Base-by-base conservation (phyloP, 2,888 invertebrate genomes). In the Philereme transversata region DNA sequence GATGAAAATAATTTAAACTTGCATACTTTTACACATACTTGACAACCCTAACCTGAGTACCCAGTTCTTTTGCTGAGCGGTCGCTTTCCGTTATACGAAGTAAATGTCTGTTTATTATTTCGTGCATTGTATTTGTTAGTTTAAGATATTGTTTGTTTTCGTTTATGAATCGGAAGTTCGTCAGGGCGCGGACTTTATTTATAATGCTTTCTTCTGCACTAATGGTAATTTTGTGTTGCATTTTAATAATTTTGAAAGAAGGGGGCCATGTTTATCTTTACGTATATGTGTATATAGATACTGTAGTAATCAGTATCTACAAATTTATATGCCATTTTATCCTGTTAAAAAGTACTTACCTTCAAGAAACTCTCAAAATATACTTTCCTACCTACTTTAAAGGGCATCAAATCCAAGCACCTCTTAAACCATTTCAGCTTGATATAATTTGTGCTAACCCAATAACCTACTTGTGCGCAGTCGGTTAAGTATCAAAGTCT, bases 401-500 rank as follows among this genome's bases (percentile, higher is more conserved):
- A 40, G 36, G 43, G 47, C 44, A 9, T 50, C 33, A 54, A 50
- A 22, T 40, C 48, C 51, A n/a, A 44, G 10, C 47, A 40, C n/a
- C 34, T 38, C 4, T 8, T 38, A 5, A 7, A 44, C 34, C 56
- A 47, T 43, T 51, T 51, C 11, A 49, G 54, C 54, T 62, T 54
- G 47, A 58, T 57, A 58, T 51, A 59, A 49, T 59, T 48, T 51
- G 44, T 41, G 46, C 58, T 62, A 56, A 62, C 56, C 51, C 48
- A 52, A 62, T 62, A 62, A 55, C 59, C 55, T 51, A 62, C 68
- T 72, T 63, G 55, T 68, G 64, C 67, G 47, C 74, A 67, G 65
- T 67, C 51, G 68, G 64, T 53, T 71, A 64, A 65, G 68, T 65
- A 69, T 71, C 74, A 73, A 73, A 74, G 71, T 71, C 64, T 41